phyloP scores from a whole-genome alignment of 1,140 invertebrate species.

The Penaeus vannamei region DNA sequence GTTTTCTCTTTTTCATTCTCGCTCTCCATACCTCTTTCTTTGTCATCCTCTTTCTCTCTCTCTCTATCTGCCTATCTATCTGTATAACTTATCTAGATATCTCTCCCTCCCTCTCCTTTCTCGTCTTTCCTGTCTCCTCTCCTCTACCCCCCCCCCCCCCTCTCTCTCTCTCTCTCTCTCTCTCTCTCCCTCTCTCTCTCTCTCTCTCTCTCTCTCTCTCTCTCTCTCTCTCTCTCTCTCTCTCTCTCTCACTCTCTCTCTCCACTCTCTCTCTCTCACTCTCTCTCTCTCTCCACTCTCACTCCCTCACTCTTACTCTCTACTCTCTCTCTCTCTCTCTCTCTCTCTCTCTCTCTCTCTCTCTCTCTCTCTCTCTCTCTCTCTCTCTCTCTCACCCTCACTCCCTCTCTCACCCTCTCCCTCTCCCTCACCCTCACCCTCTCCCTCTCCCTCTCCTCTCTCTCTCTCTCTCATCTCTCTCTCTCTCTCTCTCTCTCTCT shows the following conservation, averaged over 20 bases:
- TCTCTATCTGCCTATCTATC: too few relatives aligned
- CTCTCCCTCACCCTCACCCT: conserved; percentile 35
- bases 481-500: neutral
- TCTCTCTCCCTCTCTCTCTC: conserved; percentile 21
- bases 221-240: neutral
- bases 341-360: too few relatives aligned
- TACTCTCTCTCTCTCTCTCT: conserved; percentile 20
- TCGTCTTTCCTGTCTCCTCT: too few relatives aligned
- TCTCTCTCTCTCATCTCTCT: neutral
- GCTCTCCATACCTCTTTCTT: too few relatives aligned
- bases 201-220: conserved; percentile 20
- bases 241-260: neutral
- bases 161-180: conserved; percentile 26
- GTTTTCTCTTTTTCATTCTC: too few relatives aligned
- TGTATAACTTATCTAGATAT: too few relatives aligned
- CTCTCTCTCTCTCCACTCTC: conserved; percentile 3
- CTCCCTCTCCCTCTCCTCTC: conserved; percentile 12
- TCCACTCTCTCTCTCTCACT: neutral
- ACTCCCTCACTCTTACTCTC: neutral
- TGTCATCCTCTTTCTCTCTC: too few relatives aligned
- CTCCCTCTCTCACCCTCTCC: neutral
- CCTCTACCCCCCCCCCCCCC: too few relatives aligned
- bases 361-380: neutral
- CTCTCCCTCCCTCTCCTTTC: too few relatives aligned
- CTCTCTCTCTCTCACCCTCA: conserved; percentile 39